Base-by-base conservation (phyloP, 92 coral and sea anemone species). In the Desmophyllum pertusum region DNA sequence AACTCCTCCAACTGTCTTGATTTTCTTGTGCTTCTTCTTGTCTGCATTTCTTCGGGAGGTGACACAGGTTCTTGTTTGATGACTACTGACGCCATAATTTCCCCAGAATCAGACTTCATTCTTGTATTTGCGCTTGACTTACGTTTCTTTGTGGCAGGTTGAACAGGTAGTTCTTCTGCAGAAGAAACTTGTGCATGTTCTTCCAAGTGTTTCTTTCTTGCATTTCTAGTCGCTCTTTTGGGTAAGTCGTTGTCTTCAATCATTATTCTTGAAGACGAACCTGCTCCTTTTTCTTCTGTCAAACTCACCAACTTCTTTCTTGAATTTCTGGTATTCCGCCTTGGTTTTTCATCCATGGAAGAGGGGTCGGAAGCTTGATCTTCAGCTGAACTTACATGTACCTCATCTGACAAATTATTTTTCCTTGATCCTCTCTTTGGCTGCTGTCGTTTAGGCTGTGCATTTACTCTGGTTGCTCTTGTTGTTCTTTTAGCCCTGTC, bases 391-490 rank as follows among this genome's bases (percentile, higher is more conserved):
- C 40, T 48, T 64, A 51, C 62, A 18, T n/a, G n/a, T n/a, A n/a
- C n/a, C n/a, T 46, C 86, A 71, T 69, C 84, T 41, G 48, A 40
- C 35, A 27, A 4, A 38, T 52, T 62, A 19, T 83, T 75, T 42
- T 39, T 78, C 70, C 64, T 66, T 3, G 71, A 62, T 14, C 91
- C 77, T 76, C 86, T 81, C 79, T 76, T 91, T 80, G 89, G 89
- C 65, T 79, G 89, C 45, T 84, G 76, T 30, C 82, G 84, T 79
- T 73, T 76, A 10, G 64, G 59, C 83, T 76, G 85, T 9, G 70
- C 3, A 36, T n/a, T 40, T 70, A 66, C 83, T 61, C 70, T 84
- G 35, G 72, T 78, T 37, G 83, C 78, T 30, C 84, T 78, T 13
- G 89, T 68, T 59, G 65, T 43, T 66, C 76, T 63, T 25, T 84